phyloP scores from a whole-genome alignment of 1,140 invertebrate species.

The Orchesella cincta region DNA sequence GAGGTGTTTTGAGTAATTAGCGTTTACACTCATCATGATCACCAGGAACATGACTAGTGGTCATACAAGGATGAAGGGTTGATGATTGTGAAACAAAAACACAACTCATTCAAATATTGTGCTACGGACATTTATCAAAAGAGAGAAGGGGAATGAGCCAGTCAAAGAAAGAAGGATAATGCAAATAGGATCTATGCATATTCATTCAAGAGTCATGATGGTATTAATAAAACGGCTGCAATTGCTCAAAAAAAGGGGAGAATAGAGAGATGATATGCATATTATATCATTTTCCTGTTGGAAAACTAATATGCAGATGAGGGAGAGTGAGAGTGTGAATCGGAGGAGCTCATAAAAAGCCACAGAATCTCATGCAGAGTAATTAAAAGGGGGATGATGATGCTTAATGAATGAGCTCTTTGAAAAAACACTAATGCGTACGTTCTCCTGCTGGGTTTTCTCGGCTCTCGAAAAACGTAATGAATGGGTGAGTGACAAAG shows the following conservation, averaged over 20 bases:
- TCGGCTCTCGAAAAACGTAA: no score
- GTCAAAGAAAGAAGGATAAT: conserved; percentile 8
- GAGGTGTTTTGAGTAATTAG: conserved; percentile 26
- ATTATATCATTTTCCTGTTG: conserved; percentile 6
- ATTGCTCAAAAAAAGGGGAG: not conserved
- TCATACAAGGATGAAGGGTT: not conserved
- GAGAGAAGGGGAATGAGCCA: not conserved
- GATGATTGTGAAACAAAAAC: conserved; percentile 1
- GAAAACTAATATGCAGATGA: conserved; percentile 1
- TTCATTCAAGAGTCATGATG: not conserved
- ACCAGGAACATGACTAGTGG: not conserved
- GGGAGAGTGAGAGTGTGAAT: not conserved
- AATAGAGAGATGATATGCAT: conserved; percentile 10
- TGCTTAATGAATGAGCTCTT: not conserved
- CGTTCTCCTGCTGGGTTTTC: no score
- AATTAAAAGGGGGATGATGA: conserved; percentile 19
- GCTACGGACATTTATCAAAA: no score
- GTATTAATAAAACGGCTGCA: not conserved
- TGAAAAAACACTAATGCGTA: no score
- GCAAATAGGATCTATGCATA: not conserved
- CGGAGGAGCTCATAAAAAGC: conserved; percentile 2
- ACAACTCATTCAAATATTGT: no score
- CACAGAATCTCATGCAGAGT: conserved; percentile 20
- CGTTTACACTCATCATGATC: not conserved
- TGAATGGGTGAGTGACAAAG: not conserved